Percentiles rank a stretch among this genome's conserved stretches.
Evolutionary conservation across 2,888 invertebrate species (phyloP).

Genomic region (Calliopum simillimum): DNA sequence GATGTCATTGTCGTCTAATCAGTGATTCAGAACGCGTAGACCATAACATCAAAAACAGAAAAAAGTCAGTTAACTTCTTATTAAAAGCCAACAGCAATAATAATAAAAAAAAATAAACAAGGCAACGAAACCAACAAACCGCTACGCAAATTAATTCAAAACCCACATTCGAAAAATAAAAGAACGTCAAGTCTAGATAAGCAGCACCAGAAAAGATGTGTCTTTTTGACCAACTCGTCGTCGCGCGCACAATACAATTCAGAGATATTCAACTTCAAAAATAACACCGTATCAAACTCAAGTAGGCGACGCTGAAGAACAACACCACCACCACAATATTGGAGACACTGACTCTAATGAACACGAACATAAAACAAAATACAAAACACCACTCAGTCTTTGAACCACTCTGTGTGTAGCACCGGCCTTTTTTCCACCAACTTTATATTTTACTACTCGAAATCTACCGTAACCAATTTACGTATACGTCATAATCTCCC

Average conservation of each 20-base stretch:
- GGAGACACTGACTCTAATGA: constrained; percentile 9
- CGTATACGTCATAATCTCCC: constrained; percentile 35
- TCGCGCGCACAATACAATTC: too few species aligned
- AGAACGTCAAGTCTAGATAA: neutral
- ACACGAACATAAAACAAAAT: too few species aligned
- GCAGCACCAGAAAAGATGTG: too few species aligned
- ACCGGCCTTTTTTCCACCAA: neutral
- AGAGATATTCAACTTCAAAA: constrained; percentile 1
- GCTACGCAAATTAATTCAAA: constrained; percentile 23
- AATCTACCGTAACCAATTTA: neutral
- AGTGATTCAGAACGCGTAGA: constrained; percentile 17
- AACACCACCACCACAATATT: constrained; percentile 23
- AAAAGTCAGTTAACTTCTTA: too few species aligned
- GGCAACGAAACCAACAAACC: neutral
- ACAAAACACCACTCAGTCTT: too few species aligned
- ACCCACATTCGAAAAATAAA: neutral
- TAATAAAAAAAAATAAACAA: too few species aligned
- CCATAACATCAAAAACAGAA: too few species aligned
- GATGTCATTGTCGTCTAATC: neutral
- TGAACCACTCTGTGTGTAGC: constrained; percentile 18
- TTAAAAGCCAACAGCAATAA: too few species aligned
- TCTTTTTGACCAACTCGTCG: too few species aligned
- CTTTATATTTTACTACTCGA: neutral
- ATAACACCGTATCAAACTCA: neutral
- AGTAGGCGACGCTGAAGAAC: constrained; percentile 25